Percentiles rank a stretch among this genome's conserved stretches.
phyloP scores from a whole-genome alignment of 1,140 invertebrate species.

The Ceratina japonica region DNA sequence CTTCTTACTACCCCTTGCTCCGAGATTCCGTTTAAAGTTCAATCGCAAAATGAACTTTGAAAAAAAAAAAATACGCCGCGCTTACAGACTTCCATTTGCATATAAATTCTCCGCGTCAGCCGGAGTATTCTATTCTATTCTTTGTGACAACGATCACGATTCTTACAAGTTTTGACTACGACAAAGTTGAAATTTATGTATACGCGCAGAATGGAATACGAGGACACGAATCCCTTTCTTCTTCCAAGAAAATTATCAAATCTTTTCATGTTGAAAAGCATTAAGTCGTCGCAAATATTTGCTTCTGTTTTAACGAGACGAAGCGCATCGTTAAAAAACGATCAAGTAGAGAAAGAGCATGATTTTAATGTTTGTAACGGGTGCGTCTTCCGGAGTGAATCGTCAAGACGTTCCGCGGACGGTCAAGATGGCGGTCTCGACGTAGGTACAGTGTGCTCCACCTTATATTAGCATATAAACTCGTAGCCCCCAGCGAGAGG shows the following conservation, averaged over 20 bases:
- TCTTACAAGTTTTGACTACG: neutral
- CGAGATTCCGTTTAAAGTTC: neutral
- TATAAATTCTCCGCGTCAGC: conserved; percentile 51
- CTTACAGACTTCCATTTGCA: conserved; percentile 60
- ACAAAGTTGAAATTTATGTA: neutral
- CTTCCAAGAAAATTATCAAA: too few relatives aligned
- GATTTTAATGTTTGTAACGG: conserved; percentile 34
- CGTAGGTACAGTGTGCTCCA: conserved; percentile 68
- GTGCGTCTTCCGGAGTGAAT: conserved; percentile 40
- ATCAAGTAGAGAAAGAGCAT: conserved; percentile 10
- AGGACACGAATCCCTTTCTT: too few relatives aligned
- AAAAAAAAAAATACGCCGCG: neutral
- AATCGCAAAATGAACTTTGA: neutral
- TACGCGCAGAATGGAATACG: neutral
- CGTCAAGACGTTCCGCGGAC: conserved; percentile 69
- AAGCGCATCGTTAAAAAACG: neutral
- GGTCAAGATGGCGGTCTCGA: conserved; percentile 74
- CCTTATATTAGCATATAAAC: conserved; percentile 79
- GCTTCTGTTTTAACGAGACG: neutral
- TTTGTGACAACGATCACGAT: neutral
- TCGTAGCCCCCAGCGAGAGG: conserved; percentile 71
- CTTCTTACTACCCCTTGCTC: neutral
- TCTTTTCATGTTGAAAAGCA: too few relatives aligned
- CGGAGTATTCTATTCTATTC: neutral
- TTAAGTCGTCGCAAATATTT: neutral